Evolutionary conservation across 1,140 invertebrate species (phyloP), one percentile per base, ranked within the genome.

Genomic region (Zaprionus vittiger): DNA sequence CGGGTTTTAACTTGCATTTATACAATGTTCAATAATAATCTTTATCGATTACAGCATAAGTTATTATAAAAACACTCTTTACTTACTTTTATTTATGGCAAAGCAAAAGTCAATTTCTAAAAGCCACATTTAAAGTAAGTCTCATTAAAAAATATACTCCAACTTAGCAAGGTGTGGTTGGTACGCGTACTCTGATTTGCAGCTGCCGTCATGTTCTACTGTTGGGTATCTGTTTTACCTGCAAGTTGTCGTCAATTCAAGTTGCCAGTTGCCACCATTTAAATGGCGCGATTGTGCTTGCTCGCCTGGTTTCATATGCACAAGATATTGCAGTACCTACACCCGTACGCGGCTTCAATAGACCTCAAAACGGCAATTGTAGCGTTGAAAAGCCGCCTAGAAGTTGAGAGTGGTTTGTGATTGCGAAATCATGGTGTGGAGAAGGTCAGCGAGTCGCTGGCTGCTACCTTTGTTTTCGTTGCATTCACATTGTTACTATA

Each of bases 381-480:
- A 41, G 26, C 44, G 69, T 31, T 68, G 52, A 67, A 38, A 77
- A 68, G 63, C 71, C 71, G 75, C 70, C 71, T 64, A 77, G 61
- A 62, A 63, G 60, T 54, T 47, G 61, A 64, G 59, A 55, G 60
- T 62, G 60, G 70, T 73, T 47, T n/a, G 22, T 77, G 61, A 67
- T 85, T 85, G 83, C 81, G 73, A 82, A 81, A 82, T 80, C 83
- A 73, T 49, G 24, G 52, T 60, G 41, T 77, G 60, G 80, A 80
- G 83, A 87, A 86, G 83, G 83, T 87, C 84, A 87, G 54, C 83
- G 47, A 78, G 77, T 89, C 54, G 66, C 37, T 70, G 66, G 31
- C 22, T 60, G 61, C 54, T 77, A 28, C 69, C 59, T 68, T 77
- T 77, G 75, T 68, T 77, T 59, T 62, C 63, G 70, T 47, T 73